Conservation (phyloP, 2,113 vertebrate genomes). For the Morone saxatilis region DNA sequence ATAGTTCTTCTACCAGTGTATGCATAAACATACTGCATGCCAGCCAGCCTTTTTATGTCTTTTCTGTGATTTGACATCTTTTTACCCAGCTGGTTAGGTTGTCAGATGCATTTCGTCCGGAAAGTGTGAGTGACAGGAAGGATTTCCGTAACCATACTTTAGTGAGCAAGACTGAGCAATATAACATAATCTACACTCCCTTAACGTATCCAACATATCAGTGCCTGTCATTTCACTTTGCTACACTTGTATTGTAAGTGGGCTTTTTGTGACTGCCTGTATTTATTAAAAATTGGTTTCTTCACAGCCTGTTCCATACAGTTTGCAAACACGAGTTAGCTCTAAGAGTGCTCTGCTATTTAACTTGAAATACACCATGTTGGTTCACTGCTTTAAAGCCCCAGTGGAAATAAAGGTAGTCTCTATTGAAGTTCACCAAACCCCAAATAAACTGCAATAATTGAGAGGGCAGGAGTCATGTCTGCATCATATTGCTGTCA, state of each 20-base stretch:
- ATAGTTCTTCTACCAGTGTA: neutral
- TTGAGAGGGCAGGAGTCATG: constrained; percentile 46
- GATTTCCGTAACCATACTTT: constrained; percentile 10
- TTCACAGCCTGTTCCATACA: constrained; percentile 18
- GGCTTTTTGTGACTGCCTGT: neutral
- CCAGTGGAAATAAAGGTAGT: constrained; percentile 57
- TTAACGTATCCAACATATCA: neutral
- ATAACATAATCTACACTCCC: constrained; percentile 8
- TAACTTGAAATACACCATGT: constrained; percentile 36
- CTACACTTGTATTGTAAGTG: neutral
- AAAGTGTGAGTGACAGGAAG: constrained; percentile 15
- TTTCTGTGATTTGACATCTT: neutral
- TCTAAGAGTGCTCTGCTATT: constrained; percentile 1
- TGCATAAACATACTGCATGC: neutral
- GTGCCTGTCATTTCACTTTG: neutral
- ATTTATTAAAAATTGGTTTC: neutral
- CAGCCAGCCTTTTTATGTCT: neutral
- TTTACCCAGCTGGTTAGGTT: neutral
- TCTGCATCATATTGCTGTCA: constrained; percentile 51
- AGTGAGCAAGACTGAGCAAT: constrained; percentile 5
- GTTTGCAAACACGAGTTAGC: constrained; percentile 17
- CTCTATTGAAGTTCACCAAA: constrained; percentile 47
- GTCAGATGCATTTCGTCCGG: neutral
- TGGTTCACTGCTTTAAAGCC: constrained; percentile 38
- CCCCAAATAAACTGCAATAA: constrained; percentile 59